Conservation (phyloP, 1,140 invertebrate species). For the Drosophila pseudoananassae region DNA sequence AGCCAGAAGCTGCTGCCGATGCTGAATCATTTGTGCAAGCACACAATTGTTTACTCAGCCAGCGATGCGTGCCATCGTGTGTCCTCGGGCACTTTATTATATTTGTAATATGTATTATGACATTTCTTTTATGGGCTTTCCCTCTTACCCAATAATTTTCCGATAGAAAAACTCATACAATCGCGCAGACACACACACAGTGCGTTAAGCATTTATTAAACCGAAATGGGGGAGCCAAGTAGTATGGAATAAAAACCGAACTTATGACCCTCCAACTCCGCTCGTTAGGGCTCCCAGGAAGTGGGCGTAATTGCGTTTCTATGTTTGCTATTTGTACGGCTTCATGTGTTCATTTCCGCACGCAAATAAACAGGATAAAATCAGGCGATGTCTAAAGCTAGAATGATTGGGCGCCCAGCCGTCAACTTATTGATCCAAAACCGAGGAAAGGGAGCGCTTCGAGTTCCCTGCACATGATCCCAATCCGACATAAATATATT, state of each 20-base stretch:
- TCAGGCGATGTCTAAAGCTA: slow-evolving; percentile 29
- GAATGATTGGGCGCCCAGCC: neutral
- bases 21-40: slow-evolving; percentile 48
- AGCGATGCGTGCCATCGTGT: slow-evolving; percentile 24
- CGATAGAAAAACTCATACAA: slow-evolving; percentile 28
- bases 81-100: slow-evolving; percentile 74
- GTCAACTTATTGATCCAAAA: slow-evolving; percentile 34
- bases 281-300: slow-evolving; percentile 39
- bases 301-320: slow-evolving; percentile 79
- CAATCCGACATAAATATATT: slow-evolving; percentile 20
- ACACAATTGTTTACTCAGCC: slow-evolving; percentile 71
- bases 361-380: slow-evolving; percentile 72
- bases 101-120: slow-evolving; percentile 76
- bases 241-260: slow-evolving; percentile 39
- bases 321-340: slow-evolving; percentile 69
- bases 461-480: slow-evolving; percentile 17
- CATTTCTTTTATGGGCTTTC: slow-evolving; percentile 63
- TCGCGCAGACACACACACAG: slow-evolving; percentile 3
- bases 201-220: slow-evolving; percentile 50
- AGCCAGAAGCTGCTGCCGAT: neutral
- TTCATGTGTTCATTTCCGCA: slow-evolving; percentile 79
- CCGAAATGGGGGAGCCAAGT: slow-evolving; percentile 2
- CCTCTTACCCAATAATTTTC: slow-evolving; percentile 54
- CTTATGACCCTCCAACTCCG: slow-evolving; percentile 3
- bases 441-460: neutral